Conservation (phyloP, 2,113 vertebrate genomes). For the Tragelaphus buxtoni region DNA sequence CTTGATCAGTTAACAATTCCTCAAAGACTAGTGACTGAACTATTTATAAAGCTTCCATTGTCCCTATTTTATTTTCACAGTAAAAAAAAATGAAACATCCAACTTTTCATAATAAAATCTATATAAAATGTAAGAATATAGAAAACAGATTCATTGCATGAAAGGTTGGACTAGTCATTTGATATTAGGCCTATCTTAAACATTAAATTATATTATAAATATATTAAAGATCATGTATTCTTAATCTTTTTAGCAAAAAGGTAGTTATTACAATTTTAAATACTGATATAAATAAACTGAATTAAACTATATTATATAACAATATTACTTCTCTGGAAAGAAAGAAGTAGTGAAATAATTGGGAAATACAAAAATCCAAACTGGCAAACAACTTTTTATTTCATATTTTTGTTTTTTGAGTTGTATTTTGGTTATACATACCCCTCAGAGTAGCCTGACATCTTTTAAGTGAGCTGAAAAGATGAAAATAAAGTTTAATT, state of each 20-base stretch:
- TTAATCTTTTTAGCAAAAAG: not conserved
- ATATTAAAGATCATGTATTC: not conserved
- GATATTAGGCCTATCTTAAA: not conserved
- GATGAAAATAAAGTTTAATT: constrained; percentile 16
- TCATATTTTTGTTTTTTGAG: not conserved
- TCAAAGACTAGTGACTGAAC: not conserved
- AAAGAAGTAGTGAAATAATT: no score
- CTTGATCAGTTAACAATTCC: not conserved
- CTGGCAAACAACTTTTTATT: not conserved
- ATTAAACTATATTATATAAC: no score
- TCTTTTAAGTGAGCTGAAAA: not conserved
- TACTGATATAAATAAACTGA: not conserved
- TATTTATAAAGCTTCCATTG: not conserved
- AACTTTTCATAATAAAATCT: not conserved
- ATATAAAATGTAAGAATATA: not conserved
- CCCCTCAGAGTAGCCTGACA: not conserved
- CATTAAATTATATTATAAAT: not conserved
- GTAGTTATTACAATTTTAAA: not conserved
- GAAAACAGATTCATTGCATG: not conserved
- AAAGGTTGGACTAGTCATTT: not conserved
- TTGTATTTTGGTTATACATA: not conserved
- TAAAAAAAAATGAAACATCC: not conserved
- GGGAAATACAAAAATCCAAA: not conserved
- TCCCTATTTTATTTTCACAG: not conserved
- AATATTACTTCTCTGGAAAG: no score